Base-by-base conservation (phyloP, 2,113 vertebrate species). In the Rhinopomastus cyanomelas region DNA sequence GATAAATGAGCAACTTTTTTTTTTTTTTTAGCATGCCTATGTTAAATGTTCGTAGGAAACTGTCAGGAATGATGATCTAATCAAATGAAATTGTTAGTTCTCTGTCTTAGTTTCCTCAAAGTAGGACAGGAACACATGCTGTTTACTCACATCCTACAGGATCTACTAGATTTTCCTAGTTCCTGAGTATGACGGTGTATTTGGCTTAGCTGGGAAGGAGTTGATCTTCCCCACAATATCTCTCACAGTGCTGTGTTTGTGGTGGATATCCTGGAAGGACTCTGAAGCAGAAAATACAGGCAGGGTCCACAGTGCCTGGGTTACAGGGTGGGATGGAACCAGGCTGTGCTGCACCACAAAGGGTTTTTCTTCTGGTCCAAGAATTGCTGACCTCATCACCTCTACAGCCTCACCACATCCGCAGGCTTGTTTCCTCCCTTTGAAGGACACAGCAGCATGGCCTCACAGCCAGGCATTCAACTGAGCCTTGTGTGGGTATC, bases 351-450 rank as follows among this genome's bases (percentile, higher is more conserved):
- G 23, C 11, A 2, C 5, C 25, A 23, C 2, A 1, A n/a, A 53
- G 29, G 7, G 7, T 49, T 13, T n/a, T 39, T 36, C 21, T 8
- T 1, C 37, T 65, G 29, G 49, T 19, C 16, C 12, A 17, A n/a
- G 26, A 8, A 56, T 8, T 20, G 21, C 32, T 73, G n/a, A 16
- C 5, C 22, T 30, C 26, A 77, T 15, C 2, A 4, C 64, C 49
- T 26, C 29, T 39, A 13, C 48, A 52, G 29, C 5, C 20, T n/a
- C 26, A 39, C 16, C 0, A 0, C 7, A 29, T 9, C 9, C 16
- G 10, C 2, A 0, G 11, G 10, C 32, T 49, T 5, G 0, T 29
- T 52, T 71, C 36, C 30, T 87, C 34, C 26, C 21, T 3, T 7
- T 21, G 29, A 26, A 17, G 9, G 56, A 34, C 26, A 56, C 13